Conservation (phyloP, 2,797 vertebrate genomes). For the Miichthys miiuy region DNA sequence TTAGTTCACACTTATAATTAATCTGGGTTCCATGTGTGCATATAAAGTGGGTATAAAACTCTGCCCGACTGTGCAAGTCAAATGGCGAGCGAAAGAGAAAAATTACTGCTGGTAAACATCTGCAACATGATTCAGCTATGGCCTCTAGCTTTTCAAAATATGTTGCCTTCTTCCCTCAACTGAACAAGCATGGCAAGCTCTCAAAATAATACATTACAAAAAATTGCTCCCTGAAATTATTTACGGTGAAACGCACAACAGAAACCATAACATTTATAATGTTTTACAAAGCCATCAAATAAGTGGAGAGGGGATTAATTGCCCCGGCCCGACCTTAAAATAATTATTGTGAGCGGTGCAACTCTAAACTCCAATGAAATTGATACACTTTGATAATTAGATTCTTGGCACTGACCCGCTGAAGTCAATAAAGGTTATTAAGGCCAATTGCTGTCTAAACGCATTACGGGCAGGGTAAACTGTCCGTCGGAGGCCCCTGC, state of each 20-base stretch:
- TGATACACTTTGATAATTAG: conserved; percentile 96
- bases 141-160: conserved; percentile 53
- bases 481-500: conserved; percentile 88
- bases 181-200: conserved; percentile 36
- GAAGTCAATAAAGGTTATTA: conserved; percentile 95
- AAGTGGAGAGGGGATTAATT: conserved; percentile 91
- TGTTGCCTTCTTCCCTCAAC: conserved; percentile 42
- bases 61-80: conserved; percentile 61
- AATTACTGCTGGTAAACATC: conserved; percentile 75
- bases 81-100: conserved; percentile 53
- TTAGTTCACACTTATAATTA: conserved; percentile 83
- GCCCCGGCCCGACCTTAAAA: conserved; percentile 88
- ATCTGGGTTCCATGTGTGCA: conserved; percentile 82
- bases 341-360: conserved; percentile 91
- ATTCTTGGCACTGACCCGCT: conserved; percentile 91
- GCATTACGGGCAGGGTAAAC: conserved; percentile 86
- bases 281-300: conserved; percentile 91
- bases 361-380: conserved; percentile 92
- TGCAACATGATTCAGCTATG: conserved; percentile 59
- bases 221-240: conserved; percentile 76
- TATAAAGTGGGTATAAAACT: conserved; percentile 79
- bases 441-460: conserved; percentile 92
- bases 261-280: conserved; percentile 87
- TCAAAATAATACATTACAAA: conserved; percentile 61
- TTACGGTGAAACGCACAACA: conserved; percentile 77